Evolutionary conservation across 2,888 invertebrate genomes (phyloP), one percentile per base, ranked within the genome.

Genomic region (Cloeon dipterum): DNA sequence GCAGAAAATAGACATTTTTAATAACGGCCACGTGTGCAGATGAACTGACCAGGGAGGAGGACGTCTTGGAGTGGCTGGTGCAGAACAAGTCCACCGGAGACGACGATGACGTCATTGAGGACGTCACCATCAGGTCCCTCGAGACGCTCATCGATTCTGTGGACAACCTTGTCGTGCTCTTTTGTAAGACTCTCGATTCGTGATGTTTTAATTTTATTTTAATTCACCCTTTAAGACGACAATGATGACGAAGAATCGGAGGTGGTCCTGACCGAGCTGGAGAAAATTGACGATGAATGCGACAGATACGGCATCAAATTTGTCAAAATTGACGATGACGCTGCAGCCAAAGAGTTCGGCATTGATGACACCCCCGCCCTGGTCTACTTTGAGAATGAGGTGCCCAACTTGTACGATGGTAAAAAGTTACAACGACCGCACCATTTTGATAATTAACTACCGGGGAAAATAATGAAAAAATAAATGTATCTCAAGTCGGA

Each of bases 231-330:
- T 48, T n/a, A 56, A 88, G 88, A 88, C 59, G 83, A 88, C 59
- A 77, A 83, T 52, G 82, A 78, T 42, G 82, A 86, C 50, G 78
- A 82, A 44, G 82, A 86, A 51, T 83, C 83, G 40, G 75, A 78
- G 73, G 71, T 74, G 48, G 82, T 81, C 37, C 65, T 89, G 46
- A 70, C 66, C 43, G 88, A 88, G 57, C 63, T 88, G 46, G 88
- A 88, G 59, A 85, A 83, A 59, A 88, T 89, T 50, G 88, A 88
- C 56, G 86, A 88, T 56, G 88, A 88, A 55, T 85, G 83, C 54
- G 86, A 86, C 57, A 76, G 78, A 48, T 79, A 83, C 51, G 85
- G 85, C 41, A 88, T 89, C 47, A 83, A 85, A 54, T 86, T 89
- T 55, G 88, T 88, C 29, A 88, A 88, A 61, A 86, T 88, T 46